A percentile compares a stretch with the other conserved stretches of the same genome.
phyloP scores from a whole-genome alignment of 2,797 vertebrate genomes.

The Etheostoma perlongum region DNA sequence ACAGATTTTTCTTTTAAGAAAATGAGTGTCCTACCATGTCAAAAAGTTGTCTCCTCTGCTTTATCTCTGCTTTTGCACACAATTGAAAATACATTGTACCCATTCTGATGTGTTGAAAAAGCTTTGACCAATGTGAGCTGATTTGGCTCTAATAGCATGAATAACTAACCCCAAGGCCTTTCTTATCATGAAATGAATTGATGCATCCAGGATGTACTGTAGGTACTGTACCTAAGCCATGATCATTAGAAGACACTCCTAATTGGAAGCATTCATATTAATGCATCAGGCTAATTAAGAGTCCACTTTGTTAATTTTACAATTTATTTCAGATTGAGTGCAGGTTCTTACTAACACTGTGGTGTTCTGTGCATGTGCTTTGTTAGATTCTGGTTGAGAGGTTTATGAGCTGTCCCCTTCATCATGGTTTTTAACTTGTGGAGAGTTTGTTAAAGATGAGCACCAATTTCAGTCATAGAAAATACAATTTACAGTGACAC shows the following conservation, averaged over 20 bases:
- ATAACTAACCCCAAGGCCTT: constrained; percentile 26
- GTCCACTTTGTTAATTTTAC: constrained; percentile 55
- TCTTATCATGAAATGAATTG: constrained; percentile 36
- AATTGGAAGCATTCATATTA: constrained; percentile 36
- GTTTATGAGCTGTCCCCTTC: constrained; percentile 11
- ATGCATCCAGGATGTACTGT: constrained; percentile 28
- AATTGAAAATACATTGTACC: background rate
- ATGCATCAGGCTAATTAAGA: constrained; percentile 54
- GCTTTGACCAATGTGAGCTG: background rate
- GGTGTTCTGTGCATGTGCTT: constrained; percentile 33
- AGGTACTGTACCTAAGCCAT: constrained; percentile 31
- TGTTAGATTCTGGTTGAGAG: constrained; percentile 12
- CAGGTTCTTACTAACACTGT: constrained; percentile 36
- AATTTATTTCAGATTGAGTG: constrained; percentile 34
- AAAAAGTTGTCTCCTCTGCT: background rate
- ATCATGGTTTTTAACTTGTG: constrained; percentile 28
- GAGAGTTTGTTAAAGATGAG: constrained; percentile 31
- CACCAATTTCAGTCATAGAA: constrained; percentile 33
- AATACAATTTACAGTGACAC: constrained; percentile 48
- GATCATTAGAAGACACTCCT: constrained; percentile 52
- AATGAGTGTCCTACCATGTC: constrained; percentile 15
- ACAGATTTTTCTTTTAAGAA: background rate
- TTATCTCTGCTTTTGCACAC: constrained; percentile 14
- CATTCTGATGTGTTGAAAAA: constrained; percentile 8
- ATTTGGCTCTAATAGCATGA: constrained; percentile 29